phyloP scores from a whole-genome alignment of 92 coral and sea anemone species.

The Palythoa heliodiscus region DNA sequence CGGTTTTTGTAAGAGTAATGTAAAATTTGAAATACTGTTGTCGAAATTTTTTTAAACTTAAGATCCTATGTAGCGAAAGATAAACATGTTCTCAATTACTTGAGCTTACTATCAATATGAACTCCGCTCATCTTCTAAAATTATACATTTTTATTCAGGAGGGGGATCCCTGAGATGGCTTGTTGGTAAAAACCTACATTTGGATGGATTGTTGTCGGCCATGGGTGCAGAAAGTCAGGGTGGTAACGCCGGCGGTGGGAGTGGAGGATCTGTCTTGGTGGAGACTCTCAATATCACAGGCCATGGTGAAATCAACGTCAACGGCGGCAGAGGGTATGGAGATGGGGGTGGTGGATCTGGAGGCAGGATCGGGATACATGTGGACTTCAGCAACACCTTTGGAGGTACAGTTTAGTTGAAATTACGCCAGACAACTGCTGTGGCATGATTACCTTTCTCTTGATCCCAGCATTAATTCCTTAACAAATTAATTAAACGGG shows the following conservation, averaged over 20 bases:
- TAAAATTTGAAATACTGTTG: background rate
- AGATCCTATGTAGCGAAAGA: background rate
- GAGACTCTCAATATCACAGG: conserved; percentile 68
- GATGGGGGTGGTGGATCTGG: conserved; percentile 57
- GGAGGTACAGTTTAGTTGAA: conserved; percentile 46
- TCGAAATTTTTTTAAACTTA: too few relatives aligned
- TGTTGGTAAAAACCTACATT: conserved; percentile 52
- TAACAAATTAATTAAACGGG: background rate
- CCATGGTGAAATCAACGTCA: conserved; percentile 65
- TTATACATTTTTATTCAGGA: conserved; percentile 26
- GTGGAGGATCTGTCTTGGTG: conserved; percentile 68
- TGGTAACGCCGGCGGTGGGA: conserved; percentile 62
- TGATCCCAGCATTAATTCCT: background rate
- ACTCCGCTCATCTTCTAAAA: background rate
- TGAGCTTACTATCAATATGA: background rate
- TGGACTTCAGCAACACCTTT: conserved; percentile 66
- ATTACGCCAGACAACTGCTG: background rate
- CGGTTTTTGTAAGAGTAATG: too few relatives aligned
- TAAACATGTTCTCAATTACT: background rate
- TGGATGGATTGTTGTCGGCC: conserved; percentile 32
- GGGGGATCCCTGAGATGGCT: conserved; percentile 65
- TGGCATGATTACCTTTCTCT: background rate
- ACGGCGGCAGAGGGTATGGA: conserved; percentile 56
- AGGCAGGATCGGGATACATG: conserved; percentile 56
- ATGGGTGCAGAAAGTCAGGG: background rate